Evolutionary conservation across 1,140 invertebrate species (phyloP), one percentile per base, ranked within the genome.

Genomic region (Luehdorfia chinensis): DNA sequence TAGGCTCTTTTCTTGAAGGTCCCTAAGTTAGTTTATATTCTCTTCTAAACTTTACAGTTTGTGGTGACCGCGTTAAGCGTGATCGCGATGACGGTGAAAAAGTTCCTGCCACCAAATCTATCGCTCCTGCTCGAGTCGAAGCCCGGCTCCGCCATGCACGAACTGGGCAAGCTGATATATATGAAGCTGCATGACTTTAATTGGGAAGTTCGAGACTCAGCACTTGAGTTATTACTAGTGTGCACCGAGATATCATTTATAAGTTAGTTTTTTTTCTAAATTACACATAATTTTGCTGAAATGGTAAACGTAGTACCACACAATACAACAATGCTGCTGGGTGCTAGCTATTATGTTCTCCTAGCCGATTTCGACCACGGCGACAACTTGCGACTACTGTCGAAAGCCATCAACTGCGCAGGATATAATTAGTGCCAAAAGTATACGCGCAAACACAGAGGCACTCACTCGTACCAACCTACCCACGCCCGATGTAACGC

Each of bases 131-230:
- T 93, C 9, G 91, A 94, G 52, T 88, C 88, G 11, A 66, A 89
- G 4, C 79, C 90, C 8, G 92, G 92, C 7, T 90, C 90, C 1
- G 79, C 90, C 0, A 88, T 93, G 62, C 87, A 89, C 47, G 88
- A 90, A 25, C 75, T 94, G 0, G 92, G 92, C 0, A 80, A 88
- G 27, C 89, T 92, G 0, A 87, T 95, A 0, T 90, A 89, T 3
- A 90, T 89, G 69, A 92, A 93, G 62, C 84, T 94, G 62, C 90
- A 93, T 31, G 92, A 94, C 65, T 66, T 87, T 5, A 87, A 90
- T 23, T 94, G 93, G 93, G 93, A 94, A 71, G 89, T 95, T 4
- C 87, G 92, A 30, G 93, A 94, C 55, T 92, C 90, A 2, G 91
- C 92, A 0, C 67, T 94, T 2, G 93, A 95, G 78, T 75, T 94